These are phyloP conservation scores for Porites australiensis DNA, from an alignment of 64 coral and sea anemone genomes.

Conservation along the genomic window DNA sequence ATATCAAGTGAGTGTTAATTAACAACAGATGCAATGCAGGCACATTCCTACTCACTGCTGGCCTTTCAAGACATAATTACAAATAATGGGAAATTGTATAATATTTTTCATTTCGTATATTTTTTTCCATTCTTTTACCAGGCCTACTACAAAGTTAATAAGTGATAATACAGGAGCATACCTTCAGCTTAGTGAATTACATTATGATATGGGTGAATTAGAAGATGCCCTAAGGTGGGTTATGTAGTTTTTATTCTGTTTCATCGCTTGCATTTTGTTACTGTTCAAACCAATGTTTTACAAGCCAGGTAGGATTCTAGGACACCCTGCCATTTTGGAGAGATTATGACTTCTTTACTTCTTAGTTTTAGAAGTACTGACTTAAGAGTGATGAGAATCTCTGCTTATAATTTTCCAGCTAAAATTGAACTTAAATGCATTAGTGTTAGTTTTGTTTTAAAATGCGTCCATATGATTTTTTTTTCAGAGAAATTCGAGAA, in stretches of 20 bases:
- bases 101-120: background rate
- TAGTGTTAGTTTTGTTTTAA: background rate
- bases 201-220: conserved; percentile 95
- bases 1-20: conserved; percentile 83
- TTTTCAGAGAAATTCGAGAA: conserved; percentile 92
- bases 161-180: conserved; percentile 94
- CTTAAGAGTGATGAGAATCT: too few relatives aligned
- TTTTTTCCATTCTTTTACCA: conserved; percentile 25
- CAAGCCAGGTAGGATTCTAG: too few relatives aligned
- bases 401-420: too few relatives aligned
- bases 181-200: conserved; percentile 82
- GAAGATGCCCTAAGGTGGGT: conserved; percentile 94
- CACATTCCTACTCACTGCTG: too few relatives aligned
- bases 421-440: too few relatives aligned
- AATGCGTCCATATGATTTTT: background rate
- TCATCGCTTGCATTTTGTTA: background rate
- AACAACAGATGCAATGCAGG: too few relatives aligned
- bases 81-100: background rate
- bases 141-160: conserved; percentile 95
- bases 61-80: too few relatives aligned
- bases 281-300: too few relatives aligned
- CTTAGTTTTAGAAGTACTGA: too few relatives aligned
- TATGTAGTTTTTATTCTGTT: background rate
- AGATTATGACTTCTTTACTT: too few relatives aligned
- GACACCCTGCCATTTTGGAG: too few relatives aligned